Evolutionary conservation across 1,140 invertebrate genomes (phyloP), one percentile per base, ranked within the genome.

Genomic region (Platyscapa corneri): DNA sequence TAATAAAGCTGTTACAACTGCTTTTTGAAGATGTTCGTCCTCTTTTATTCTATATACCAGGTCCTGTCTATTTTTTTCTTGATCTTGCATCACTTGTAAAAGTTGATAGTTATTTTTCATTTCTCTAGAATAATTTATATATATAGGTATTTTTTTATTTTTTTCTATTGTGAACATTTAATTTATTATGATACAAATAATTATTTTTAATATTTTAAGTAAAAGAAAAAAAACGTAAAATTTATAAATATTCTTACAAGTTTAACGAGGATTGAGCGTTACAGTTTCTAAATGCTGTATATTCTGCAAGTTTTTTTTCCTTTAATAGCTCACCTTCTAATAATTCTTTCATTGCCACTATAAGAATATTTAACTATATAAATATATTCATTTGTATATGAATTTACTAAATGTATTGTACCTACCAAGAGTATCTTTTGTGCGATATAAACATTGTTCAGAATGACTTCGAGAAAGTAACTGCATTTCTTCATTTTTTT

Each of bases 21-120:
- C 95, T 92, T 96, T 96, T 91, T 97, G 97, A 42, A 97, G 89
- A 86, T 95, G 95, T 89, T 95, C 95, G 89, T 96, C 95, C 89
- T 95, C 93, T 87, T 95, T 93, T 82, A 96, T 90, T 89, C 94
- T 94, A 53, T 94, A 92, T 20, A 96, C 92, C 78, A 96, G 91
- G 88, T 93, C 92, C 86, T 94, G 92, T 64, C 95, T 94, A 65
- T 94, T 94, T 86, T 94, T 93, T 89, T 95, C 95, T 90, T 95
- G 95, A 81, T 94, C 93, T 90, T 94, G 93, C 76, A 96, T 92
- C 75, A 96, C 90, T 89, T 95, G 93, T 30, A 93, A 90, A 83
- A 96, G 88, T 88, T 95, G 94, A 79, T 94, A 90, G 88, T 94
- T 94, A 87, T 94, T 94, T 87, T 94, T 94, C 80, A 95, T 88